Conservation (phyloP, 1,140 invertebrate species). For the fruit fly (Drosophila melanogaster) region DNA sequence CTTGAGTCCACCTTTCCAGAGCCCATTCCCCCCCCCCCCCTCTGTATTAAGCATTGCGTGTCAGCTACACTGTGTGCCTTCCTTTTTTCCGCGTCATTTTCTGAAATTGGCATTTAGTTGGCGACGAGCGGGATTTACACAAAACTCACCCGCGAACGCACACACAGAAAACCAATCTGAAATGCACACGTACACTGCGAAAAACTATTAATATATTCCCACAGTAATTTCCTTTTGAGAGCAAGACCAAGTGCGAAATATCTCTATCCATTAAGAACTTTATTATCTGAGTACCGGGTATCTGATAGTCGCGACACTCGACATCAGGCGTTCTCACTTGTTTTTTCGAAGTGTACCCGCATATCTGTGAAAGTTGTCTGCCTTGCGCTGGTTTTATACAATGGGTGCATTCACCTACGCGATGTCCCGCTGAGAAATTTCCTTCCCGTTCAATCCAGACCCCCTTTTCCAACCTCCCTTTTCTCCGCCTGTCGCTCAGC, state of each 20-base stretch:
- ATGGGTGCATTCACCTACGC: constrained; percentile 84
- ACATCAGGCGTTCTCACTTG: neutral
- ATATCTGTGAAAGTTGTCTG: constrained; percentile 55
- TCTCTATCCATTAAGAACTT: no score
- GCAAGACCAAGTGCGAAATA: no score
- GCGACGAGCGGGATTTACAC: constrained; percentile 78
- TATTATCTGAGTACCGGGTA: no score
- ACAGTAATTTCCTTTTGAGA: no score
- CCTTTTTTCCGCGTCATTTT: constrained; percentile 80
- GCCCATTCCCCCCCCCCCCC: neutral
- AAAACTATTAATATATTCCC: neutral
- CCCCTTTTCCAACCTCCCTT: constrained; percentile 15
- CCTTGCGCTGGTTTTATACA: constrained; percentile 75
- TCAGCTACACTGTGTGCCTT: constrained; percentile 43
- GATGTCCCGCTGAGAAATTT: constrained; percentile 59
- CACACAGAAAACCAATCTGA: constrained; percentile 13
- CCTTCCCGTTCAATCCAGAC: neutral
- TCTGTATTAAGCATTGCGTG: constrained; percentile 44
- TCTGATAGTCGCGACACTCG: no score
- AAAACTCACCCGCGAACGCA: constrained; percentile 40
- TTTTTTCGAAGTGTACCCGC: constrained; percentile 22
- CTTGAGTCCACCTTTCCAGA: no score
- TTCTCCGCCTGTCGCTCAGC: constrained; percentile 39
- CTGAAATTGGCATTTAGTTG: constrained; percentile 82
- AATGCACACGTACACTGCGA: constrained; percentile 40